Base-by-base conservation (phyloP, 2,113 vertebrate genomes). In the Micromys minutus region DNA sequence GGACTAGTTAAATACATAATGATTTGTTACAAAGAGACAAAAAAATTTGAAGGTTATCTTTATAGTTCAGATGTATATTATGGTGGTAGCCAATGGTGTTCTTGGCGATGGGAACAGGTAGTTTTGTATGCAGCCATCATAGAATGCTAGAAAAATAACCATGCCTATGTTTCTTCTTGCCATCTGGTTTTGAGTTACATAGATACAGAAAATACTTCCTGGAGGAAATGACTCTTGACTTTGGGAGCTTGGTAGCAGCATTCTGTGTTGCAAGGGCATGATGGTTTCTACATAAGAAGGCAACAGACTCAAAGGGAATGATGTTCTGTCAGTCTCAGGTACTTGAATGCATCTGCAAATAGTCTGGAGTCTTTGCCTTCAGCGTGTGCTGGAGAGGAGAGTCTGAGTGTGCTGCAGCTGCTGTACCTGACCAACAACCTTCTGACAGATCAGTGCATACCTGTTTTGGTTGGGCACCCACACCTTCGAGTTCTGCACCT, bases 301-400 rank as follows among this genome's bases (percentile, higher is more conserved):
- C 45, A 72, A 9, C 39, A 83, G 39, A n/a, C n/a, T 36, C 52
- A 65, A 83, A 90, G 26, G 69, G 69, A 77, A 26, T 52, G 52
- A 55, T 39, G 65, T 95, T 67, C 96, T 95, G 24, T 98, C 97
- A 99, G 99, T 98, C 99, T 99, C 96, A 99, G 99, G 98, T 99
- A 99, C 98, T 98, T 99, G 98, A 99, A 99, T 63, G 98, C 98
- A 75, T 99, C 99, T 61, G 99, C 99, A 97, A 99, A 99, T 92
- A 98, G 97, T 88, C 98, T 99, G 98, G 99, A 99, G 98, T 99
- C 98, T 86, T 98, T 99, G 96, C 99, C 99, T 26, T 97, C 99
- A 0, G 98, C 99, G 5, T 98, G 98, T 93, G 96, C 98, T 39
- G 99, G 98, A 89, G 99, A 99, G 96, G 99, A 99, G 98, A 99